Conservation (phyloP, 2,888 invertebrate species). For the Tricholauxania praeusta region DNA sequence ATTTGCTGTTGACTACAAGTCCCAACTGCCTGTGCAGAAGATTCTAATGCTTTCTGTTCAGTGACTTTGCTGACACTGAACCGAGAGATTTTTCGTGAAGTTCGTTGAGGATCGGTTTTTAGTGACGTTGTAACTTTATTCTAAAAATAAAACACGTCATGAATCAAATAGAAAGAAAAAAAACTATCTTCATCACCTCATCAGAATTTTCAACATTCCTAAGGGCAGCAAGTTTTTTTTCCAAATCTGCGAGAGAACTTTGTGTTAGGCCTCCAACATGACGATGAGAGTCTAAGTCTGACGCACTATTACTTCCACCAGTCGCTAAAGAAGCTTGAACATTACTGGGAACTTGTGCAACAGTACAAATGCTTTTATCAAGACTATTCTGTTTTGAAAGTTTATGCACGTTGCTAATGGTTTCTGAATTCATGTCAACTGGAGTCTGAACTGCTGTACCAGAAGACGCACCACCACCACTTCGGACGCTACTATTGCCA, state of each 20-base stretch:
- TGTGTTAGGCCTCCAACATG: constrained; percentile 50
- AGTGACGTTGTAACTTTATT: constrained; percentile 12
- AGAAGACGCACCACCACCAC: constrained; percentile 36
- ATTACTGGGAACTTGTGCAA: constrained; percentile 10
- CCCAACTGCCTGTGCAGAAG: constrained; percentile 2
- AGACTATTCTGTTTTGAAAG: constrained; percentile 61
- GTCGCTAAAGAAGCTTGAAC: constrained; percentile 22
- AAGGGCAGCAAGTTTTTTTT: constrained; percentile 72
- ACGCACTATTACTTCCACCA: constrained; percentile 26
- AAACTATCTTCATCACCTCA: constrained; percentile 48
- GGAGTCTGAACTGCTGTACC: constrained; percentile 50
- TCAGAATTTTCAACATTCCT: constrained; percentile 64
- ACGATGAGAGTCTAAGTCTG: constrained; percentile 42
- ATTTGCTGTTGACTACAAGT: constrained; percentile 2
- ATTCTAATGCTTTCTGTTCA: constrained; percentile 51
- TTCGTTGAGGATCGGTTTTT: constrained; percentile 52
- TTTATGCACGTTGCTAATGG: constrained; percentile 46
- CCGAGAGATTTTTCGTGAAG: constrained; percentile 58
- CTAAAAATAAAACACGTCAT: constrained; percentile 16
- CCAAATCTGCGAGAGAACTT: constrained; percentile 70
- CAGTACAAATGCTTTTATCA: constrained; percentile 51
- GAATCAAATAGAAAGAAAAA: neutral
- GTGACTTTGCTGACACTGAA: constrained; percentile 62
- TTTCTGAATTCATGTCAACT: constrained; percentile 44
- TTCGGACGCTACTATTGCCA: constrained; percentile 18